Base-by-base conservation (phyloP, 2,888 invertebrate species). In the Halocaridina rubra region DNA sequence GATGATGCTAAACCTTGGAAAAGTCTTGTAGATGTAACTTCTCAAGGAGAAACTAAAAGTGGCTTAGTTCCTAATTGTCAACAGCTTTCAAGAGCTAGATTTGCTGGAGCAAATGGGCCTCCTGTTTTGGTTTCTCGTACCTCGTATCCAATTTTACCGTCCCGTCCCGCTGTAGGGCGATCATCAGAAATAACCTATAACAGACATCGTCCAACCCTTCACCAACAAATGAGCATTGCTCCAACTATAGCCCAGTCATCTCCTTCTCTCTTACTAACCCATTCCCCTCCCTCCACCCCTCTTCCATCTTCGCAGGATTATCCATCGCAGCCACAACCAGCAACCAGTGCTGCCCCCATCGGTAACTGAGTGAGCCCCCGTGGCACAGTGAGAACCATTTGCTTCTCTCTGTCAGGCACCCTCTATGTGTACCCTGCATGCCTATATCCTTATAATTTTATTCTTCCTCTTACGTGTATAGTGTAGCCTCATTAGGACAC, bases 301-400 rank as follows among this genome's bases (percentile, higher is more conserved):
- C 46, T 59, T 29, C 79, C 81, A 30, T n/a, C n/a, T n/a, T 77
- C 74, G 61, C 82, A 74, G 81, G 75, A 33, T 53, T 59, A 81
- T 39, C 59, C 72, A 88, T 89, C 86, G 71, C 90, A 89, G 64
- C 89, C 89, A 76, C 89, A 88, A 88, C 87, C 77, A 89, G 89
- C 85, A 88, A 88, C 32, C 85, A 88, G 89, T 90, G 88, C 90
- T 91, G 13, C 89, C 91, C 89, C 91, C 89, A 84, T 78, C 89
- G 78, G 88, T 89, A 89, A 86, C 89, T 89, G 78, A 88, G 86
- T 82, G 88, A 85, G 72, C 88, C 84, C 84, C 78, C 79, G 84
- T 72, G 84, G 84, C 84, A 84, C 84, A 84, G 84, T 84, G 84
- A 84, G 84, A 84, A 79, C 84, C 84, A 27, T 71, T 61, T 78